These are phyloP conservation scores for Sinocyclocheilus anophthalmus DNA, from an alignment of 2,113 vertebrate genomes.

Conservation along the genomic window DNA sequence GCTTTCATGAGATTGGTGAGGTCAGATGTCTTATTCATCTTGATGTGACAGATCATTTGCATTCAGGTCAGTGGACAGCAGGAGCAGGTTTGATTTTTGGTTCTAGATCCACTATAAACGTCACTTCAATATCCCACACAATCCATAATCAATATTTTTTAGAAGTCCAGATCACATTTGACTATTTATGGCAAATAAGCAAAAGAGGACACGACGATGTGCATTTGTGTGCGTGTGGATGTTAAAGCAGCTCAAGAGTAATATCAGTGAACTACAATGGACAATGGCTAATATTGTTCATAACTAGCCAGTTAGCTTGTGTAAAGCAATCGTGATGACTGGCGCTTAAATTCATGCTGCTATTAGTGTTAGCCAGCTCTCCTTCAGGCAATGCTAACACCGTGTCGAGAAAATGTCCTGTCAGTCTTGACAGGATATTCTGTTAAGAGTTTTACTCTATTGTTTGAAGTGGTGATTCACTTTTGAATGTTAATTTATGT, in stretches of 20 bases:
- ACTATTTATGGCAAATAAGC: background rate
- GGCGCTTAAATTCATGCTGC: slow-evolving; percentile 69
- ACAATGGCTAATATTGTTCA: slow-evolving; percentile 3
- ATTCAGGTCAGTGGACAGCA: background rate
- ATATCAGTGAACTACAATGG: background rate
- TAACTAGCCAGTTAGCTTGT: slow-evolving; percentile 23
- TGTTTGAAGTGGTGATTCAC: slow-evolving; percentile 72
- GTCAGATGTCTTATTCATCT: background rate
- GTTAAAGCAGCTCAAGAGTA: slow-evolving; percentile 12
- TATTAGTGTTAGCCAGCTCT: slow-evolving; percentile 62
- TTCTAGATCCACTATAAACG: background rate
- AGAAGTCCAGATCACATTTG: background rate
- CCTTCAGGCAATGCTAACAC: slow-evolving; percentile 50
- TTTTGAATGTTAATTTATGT: slow-evolving; percentile 77
- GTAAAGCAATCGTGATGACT: slow-evolving; percentile 26
- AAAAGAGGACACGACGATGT: background rate
- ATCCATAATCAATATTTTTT: background rate
- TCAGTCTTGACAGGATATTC: slow-evolving; percentile 29
- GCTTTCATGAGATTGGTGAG: background rate
- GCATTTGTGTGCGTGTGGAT: background rate
- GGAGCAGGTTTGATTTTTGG: background rate
- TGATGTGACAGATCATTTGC: background rate
- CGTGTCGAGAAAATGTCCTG: slow-evolving; percentile 48
- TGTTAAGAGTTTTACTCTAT: slow-evolving; percentile 59
- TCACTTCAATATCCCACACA: background rate